Conservation (phyloP, 2,888 invertebrate species). For the Mantis religiosa region DNA sequence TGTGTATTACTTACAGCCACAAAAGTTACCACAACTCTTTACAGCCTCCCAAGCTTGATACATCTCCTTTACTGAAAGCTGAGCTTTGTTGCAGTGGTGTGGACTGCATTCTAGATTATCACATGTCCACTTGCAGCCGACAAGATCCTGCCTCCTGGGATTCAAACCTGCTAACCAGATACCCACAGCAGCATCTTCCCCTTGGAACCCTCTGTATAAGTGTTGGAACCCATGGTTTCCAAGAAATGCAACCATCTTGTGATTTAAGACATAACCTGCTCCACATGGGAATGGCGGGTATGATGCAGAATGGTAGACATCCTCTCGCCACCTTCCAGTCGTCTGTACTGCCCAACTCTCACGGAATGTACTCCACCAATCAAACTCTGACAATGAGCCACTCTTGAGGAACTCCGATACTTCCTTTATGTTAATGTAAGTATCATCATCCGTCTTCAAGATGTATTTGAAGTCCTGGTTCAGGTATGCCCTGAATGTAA, state of each 20-base stretch:
- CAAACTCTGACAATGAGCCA: slow-evolving; percentile 8
- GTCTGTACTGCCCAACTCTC: slow-evolving; percentile 34
- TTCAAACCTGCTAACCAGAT: slow-evolving; percentile 34
- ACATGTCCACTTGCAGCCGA: slow-evolving; percentile 23
- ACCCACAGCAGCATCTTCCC: slow-evolving; percentile 37
- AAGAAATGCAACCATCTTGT: slow-evolving; percentile 27
- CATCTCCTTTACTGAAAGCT: slow-evolving; percentile 23
- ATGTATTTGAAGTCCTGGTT: slow-evolving; percentile 31
- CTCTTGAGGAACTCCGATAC: slow-evolving; percentile 31
- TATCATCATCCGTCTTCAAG: slow-evolving; percentile 37
- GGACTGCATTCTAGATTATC: slow-evolving; percentile 6
- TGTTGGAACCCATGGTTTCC: slow-evolving; percentile 17
- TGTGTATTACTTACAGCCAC: slow-evolving; percentile 8
- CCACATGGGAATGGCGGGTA: slow-evolving; percentile 38
- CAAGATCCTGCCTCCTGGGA: slow-evolving; percentile 7
- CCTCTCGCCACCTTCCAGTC: slow-evolving; percentile 36
- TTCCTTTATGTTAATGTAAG: slow-evolving; percentile 34
- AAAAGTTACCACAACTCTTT: slow-evolving; percentile 20
- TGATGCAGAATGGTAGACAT: slow-evolving; percentile 25
- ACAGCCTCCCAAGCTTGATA: slow-evolving; percentile 22
- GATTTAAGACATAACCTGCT: slow-evolving; percentile 35
- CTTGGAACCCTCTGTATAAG: slow-evolving; percentile 27
- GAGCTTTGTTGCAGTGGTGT: slow-evolving; percentile 20
- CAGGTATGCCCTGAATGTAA: slow-evolving; percentile 29
- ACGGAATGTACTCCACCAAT: slow-evolving; percentile 36